Base-by-base conservation (phyloP, 1,140 invertebrate genomes). In the Phymastichus coffea region DNA sequence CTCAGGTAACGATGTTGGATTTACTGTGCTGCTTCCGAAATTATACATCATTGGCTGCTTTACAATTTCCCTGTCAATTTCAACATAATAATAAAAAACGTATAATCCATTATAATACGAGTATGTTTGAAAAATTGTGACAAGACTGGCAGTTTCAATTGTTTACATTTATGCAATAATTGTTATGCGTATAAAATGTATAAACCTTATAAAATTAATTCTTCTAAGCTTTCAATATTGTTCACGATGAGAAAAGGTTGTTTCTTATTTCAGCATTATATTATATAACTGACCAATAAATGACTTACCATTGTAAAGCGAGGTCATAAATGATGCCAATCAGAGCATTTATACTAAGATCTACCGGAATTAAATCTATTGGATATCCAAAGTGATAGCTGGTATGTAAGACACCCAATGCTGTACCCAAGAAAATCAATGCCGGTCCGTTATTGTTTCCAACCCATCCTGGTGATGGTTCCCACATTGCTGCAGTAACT, bases 281-380 rank as follows among this genome's bases (percentile, higher is more conserved):
- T n/a, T n/a, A n/a, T n/a, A n/a, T n/a, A n/a, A n/a, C n/a, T n/a
- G n/a, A n/a, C n/a, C n/a, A n/a, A n/a, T n/a, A n/a, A n/a, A n/a
- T n/a, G 22, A 28, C 38, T 30, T 0, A 55, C 52, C 52, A 55
- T 33, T 19, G 81, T 35, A 77, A 71, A 9, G 81, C 81, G 1
- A 86, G 83, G 63, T 87, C 82, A 80, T 85, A 87, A 0, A 87
- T 88, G 2, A 85, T 77, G 7, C 87, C 85, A 46, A 95, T 86
- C 46, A 95, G 78, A 35, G 87, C 81, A 76, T 93, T 94, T 9
- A 90, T 87, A 17, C 86, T 86, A 65, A 88, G 83, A 76, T 96
- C 93, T 1, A 91, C 91, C 0, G 93, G 93, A 30, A 95, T 86
- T 8, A 94, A 69, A 67, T 90, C 87, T 8, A 68, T 44, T 17